Evolutionary conservation across 2,888 invertebrate genomes (phyloP).

Genomic region (Iphiclides podalirius): DNA sequence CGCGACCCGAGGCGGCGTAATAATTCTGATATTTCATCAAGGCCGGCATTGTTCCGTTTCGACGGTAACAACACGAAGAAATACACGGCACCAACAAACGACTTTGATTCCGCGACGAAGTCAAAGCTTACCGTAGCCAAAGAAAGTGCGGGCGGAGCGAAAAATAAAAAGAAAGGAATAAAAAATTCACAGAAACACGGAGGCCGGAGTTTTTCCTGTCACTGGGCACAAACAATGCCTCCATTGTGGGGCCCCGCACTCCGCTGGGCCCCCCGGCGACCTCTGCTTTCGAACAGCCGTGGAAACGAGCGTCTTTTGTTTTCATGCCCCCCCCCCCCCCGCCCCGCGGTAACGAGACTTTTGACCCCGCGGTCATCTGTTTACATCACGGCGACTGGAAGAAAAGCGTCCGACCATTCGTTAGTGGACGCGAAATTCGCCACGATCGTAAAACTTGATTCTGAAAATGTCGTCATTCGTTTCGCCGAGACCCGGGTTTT

Average conservation of each 20-base stretch:
- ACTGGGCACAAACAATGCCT: slow-evolving; percentile 78
- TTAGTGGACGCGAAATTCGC: slow-evolving; percentile 35
- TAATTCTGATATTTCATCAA: neutral
- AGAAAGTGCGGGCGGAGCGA: slow-evolving; percentile 45
- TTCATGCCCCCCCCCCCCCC: slow-evolving; percentile 56
- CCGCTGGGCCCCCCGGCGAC: slow-evolving; percentile 37
- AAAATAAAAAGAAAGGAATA: slow-evolving; percentile 65
- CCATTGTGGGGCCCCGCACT: slow-evolving; percentile 55
- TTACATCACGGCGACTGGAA: slow-evolving; percentile 64
- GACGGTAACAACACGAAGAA: slow-evolving; percentile 22
- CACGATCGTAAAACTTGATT: slow-evolving; percentile 4
- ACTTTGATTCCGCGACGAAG: slow-evolving; percentile 64
- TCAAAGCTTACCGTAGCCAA: slow-evolving; percentile 46
- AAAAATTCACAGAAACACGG: slow-evolving; percentile 79
- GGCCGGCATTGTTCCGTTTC: slow-evolving; percentile 5
- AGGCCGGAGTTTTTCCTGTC: slow-evolving; percentile 80
- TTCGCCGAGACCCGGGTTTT: too few species aligned
- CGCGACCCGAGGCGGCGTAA: slow-evolving; percentile 11
- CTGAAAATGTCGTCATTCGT: too few species aligned
- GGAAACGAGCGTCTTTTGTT: slow-evolving; percentile 80
- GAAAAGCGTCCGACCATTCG: slow-evolving; percentile 57
- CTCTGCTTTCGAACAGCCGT: slow-evolving; percentile 50
- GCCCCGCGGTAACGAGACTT: slow-evolving; percentile 62
- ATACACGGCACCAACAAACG: slow-evolving; percentile 41
- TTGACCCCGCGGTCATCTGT: slow-evolving; percentile 75